Conservation (phyloP, 2,113 vertebrate genomes). For the Azemiops feae region DNA sequence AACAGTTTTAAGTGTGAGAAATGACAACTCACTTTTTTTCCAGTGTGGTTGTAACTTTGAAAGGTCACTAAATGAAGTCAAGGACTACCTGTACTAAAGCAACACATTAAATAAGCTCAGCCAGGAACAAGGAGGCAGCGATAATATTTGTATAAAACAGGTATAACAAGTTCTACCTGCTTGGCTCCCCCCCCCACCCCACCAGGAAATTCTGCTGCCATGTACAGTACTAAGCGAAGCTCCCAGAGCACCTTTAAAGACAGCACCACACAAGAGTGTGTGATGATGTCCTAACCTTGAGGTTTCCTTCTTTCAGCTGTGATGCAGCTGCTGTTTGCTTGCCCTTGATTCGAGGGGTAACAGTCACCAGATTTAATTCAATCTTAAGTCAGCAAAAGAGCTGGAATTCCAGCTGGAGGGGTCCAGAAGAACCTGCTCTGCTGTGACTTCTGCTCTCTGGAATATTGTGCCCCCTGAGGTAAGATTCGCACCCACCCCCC, state of each 20-base stretch:
- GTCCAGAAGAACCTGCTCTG: neutral
- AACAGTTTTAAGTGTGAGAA: neutral
- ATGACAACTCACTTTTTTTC: neutral
- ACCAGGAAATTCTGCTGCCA: neutral
- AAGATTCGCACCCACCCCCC: neutral
- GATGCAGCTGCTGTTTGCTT: neutral
- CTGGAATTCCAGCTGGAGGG: neutral
- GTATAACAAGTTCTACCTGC: neutral
- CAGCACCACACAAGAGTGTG: neutral
- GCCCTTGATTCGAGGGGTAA: neutral
- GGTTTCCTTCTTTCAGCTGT: neutral
- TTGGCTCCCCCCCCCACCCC: neutral
- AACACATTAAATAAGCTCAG: neutral
- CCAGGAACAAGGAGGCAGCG: neutral
- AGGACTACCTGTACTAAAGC: neutral
- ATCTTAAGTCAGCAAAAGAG: neutral
- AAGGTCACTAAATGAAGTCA: neutral
- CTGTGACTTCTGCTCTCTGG: neutral
- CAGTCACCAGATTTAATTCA: neutral
- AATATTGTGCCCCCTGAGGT: neutral
- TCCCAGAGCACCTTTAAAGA: neutral
- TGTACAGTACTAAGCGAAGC: neutral
- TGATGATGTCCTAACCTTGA: neutral
- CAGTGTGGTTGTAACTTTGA: neutral
- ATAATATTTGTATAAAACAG: neutral